Percentiles rank a stretch among this genome's conserved stretches.
phyloP scores from a whole-genome alignment of 2,113 vertebrate species.

The Sterna hirundo region DNA sequence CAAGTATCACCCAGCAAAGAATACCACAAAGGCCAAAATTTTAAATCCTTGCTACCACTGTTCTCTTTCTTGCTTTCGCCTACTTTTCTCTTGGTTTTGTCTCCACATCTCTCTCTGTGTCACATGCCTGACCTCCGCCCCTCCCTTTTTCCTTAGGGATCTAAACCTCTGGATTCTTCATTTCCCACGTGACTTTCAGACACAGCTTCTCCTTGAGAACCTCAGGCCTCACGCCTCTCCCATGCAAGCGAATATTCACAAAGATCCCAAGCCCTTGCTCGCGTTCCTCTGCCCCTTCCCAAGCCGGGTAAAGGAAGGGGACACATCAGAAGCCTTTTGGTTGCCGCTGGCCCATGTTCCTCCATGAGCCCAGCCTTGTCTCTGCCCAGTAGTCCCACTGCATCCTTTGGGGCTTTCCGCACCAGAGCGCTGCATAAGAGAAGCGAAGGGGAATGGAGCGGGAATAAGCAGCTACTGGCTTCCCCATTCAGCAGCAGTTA shows the following conservation, averaged over 20 bases:
- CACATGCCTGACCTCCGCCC: background rate
- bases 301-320: background rate
- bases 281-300: background rate
- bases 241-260: background rate
- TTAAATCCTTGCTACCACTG: background rate
- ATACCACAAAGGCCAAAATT: background rate
- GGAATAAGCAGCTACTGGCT: background rate
- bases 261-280: accelerated
- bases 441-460: background rate
- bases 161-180: background rate
- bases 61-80: background rate
- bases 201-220: background rate
- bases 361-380: background rate
- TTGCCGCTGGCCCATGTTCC: background rate
- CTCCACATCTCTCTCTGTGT: background rate
- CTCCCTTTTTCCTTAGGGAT: background rate
- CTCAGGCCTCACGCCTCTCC: background rate
- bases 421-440: background rate
- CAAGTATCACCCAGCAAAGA: background rate
- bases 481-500: background rate
- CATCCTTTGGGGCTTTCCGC: background rate
- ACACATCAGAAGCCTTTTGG: background rate
- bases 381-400: background rate
- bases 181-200: background rate
- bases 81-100: background rate